A percentile compares a stretch with the other conserved stretches of the same genome.
Evolutionary conservation across 30 jellyfish, hydroid and myxozoan species (phyloP).

Genomic region (Aurelia aurita complex sp. Pacific): DNA sequence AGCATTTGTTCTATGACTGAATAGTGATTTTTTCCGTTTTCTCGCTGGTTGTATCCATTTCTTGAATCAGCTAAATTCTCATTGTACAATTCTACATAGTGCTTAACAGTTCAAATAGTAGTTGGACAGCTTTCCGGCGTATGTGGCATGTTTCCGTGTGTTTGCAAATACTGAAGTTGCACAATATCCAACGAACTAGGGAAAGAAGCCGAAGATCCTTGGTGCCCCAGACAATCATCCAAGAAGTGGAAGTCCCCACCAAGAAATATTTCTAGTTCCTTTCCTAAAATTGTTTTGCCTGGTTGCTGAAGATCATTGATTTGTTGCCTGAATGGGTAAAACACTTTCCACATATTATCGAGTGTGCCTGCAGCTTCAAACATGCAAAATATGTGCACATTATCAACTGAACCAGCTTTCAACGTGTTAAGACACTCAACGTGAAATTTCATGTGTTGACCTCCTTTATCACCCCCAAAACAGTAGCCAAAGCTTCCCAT

Average conservation of each 20-base stretch:
- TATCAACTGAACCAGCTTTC: constrained; percentile 30
- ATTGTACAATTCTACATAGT: background rate
- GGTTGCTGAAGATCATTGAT: constrained; percentile 12
- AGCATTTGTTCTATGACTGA: constrained; percentile 2
- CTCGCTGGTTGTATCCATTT: background rate
- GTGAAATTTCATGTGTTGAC: too few species aligned
- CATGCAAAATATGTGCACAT: constrained; percentile 11
- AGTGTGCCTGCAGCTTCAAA: constrained; percentile 33
- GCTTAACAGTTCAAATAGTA: background rate
- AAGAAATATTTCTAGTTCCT: constrained; percentile 12
- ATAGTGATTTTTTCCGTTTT: constrained; percentile 9
- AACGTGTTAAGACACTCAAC: background rate
- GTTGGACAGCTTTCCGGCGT: background rate
- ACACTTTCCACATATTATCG: constrained; percentile 19
- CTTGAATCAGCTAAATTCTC: background rate
- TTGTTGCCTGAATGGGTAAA: constrained; percentile 1
- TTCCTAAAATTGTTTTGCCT: constrained; percentile 4
- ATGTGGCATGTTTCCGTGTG: background rate
- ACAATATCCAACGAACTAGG: constrained; percentile 1
- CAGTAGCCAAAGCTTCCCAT: too few species aligned
- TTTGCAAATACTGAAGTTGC: constrained; percentile 10
- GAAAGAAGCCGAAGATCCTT: background rate
- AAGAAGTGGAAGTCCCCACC: constrained; percentile 1
- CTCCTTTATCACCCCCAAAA: too few species aligned
- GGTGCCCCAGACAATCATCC: constrained; percentile 10